Base-by-base conservation (phyloP, 2,113 vertebrate genomes). In the Scolopax mira region DNA sequence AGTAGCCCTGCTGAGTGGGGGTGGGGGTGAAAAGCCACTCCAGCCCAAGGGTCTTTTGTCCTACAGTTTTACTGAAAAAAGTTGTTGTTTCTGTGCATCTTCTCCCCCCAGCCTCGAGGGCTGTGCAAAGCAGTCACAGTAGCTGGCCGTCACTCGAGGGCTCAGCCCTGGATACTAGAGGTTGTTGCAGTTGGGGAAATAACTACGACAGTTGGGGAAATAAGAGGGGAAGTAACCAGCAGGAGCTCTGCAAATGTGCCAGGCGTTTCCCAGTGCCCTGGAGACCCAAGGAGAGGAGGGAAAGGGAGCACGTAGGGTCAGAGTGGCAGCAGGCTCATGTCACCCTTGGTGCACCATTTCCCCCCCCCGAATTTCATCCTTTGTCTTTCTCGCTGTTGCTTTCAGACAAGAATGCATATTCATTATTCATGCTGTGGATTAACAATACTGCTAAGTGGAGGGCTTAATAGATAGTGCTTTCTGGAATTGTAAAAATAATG, bases 31-130 rank as follows among this genome's bases (percentile, higher is more conserved):
- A 79, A 92, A 94, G 41, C 51, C 55, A 31, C 30, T 65, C 49
- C 79, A 7, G 60, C 11, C 1, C 41, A 44, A 84, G 58, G 72
- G 27, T 64, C 15, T 67, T 73, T 35, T n/a, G 89, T 55, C 54
- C 41, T 82, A 51, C 21, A 13, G 28, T 87, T 84, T 90, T n/a
- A n/a, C 42, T 25, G 69, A 33, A 65, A 84, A 74, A 42, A n/a
- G 19, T 67, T 75, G 21, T 80, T 0, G 1, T 35, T 12, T 30
- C 30, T 33, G 2, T 48, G 24, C 0, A 0, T 58, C 70, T 92
- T 71, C 24, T 17, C 16, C 19, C 2, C 2, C 7, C 11, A 11
- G 3, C 62, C 62, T 79, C 24, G 52, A 41, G 58, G 22, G 33
- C 25, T 88, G 48, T 3, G 0, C 14, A 67, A 77, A 39, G 52